Percentiles rank a stretch among this genome's conserved stretches.
phyloP scores from a whole-genome alignment of 2,797 vertebrate genomes.

The Leptoclinus maculatus region DNA sequence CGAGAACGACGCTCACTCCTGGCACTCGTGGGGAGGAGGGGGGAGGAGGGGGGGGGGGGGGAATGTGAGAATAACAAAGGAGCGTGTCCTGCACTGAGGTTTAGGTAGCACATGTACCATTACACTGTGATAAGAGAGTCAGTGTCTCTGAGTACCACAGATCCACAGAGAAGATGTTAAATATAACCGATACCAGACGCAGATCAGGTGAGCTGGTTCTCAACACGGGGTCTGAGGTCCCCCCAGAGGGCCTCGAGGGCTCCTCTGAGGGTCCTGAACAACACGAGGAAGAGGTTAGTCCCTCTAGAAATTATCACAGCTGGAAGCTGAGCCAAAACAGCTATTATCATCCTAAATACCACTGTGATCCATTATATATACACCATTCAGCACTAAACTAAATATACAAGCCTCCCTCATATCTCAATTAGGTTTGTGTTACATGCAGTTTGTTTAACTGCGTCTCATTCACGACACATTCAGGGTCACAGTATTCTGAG shows the following conservation, averaged over 20 bases:
- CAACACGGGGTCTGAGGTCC: slow-evolving; percentile 23
- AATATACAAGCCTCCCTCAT: no score
- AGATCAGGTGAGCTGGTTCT: slow-evolving; percentile 22
- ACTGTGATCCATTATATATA: slow-evolving; percentile 11
- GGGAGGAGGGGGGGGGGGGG: slow-evolving; percentile 74
- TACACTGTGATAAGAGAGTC: slow-evolving; percentile 1
- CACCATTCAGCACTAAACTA: neutral
- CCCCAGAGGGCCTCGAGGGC: neutral
- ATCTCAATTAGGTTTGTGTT: no score
- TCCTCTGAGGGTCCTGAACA: neutral
- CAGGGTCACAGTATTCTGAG: no score
- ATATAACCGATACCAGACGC: neutral
- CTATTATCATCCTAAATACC: slow-evolving; percentile 28
- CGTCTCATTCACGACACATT: no score
- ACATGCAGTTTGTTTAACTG: no score
- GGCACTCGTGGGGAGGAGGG: slow-evolving; percentile 87
- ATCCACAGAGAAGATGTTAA: neutral
- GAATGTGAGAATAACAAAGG: slow-evolving; percentile 94
- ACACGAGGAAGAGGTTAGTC: slow-evolving; percentile 11
- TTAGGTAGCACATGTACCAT: slow-evolving; percentile 82
- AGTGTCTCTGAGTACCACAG: neutral
- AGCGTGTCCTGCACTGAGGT: slow-evolving; percentile 90
- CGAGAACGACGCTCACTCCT: slow-evolving; percentile 98
- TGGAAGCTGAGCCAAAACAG: slow-evolving; percentile 19
- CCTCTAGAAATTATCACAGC: slow-evolving; percentile 21